Conservation (phyloP, 2,113 vertebrate species). For the Erythrocercus mccallii region DNA sequence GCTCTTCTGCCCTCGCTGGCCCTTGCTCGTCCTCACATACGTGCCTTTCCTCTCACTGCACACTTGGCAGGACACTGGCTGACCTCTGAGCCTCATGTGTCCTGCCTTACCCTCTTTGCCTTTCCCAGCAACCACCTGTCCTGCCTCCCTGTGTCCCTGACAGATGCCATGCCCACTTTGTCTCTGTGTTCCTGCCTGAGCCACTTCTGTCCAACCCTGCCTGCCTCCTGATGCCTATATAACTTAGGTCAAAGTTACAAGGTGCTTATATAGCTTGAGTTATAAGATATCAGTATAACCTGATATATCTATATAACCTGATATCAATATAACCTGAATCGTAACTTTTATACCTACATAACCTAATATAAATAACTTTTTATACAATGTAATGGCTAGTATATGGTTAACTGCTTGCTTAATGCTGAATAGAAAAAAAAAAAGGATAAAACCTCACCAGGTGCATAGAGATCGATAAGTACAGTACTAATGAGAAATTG, state of each 20-base stretch:
- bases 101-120: not conserved
- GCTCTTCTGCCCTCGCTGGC: not conserved
- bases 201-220: not conserved
- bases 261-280: not conserved
- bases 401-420: not conserved
- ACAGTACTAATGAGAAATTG: not conserved
- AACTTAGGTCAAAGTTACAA: not conserved
- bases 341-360: not conserved
- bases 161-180: not conserved
- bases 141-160: not conserved
- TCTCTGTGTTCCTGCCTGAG: not conserved
- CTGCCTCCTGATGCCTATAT: not conserved
- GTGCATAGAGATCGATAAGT: not conserved
- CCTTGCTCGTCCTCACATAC: fast-evolving
- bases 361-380: not conserved
- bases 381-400: not conserved
- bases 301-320: not conserved
- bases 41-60: fast-evolving
- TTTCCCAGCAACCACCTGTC: too few relatives aligned
- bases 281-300: not conserved
- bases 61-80: not conserved
- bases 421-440: not conserved
- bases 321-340: not conserved
- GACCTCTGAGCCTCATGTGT: not conserved
- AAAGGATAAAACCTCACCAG: not conserved